Conservation (phyloP, 2,888 invertebrate genomes). For the Altica lythri region DNA sequence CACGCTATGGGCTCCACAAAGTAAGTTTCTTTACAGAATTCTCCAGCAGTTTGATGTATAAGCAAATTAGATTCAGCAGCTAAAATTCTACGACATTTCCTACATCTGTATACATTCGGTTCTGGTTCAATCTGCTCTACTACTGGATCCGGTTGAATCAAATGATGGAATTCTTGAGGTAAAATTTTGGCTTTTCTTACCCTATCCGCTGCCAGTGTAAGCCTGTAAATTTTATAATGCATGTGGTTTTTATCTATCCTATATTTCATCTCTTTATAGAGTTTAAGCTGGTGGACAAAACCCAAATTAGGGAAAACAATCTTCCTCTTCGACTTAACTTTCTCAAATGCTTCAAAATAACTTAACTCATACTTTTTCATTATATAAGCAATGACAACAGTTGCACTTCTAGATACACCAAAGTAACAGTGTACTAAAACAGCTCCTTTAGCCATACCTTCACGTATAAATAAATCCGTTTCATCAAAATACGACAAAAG, state of each 20-base stretch:
- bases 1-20: constrained; percentile 90
- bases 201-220: constrained; percentile 80
- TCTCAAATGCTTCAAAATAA: constrained; percentile 72
- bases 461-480: constrained; percentile 77
- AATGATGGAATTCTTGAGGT: constrained; percentile 75
- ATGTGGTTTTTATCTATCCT: constrained; percentile 70
- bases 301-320: constrained; percentile 81
- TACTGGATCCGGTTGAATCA: constrained; percentile 81
- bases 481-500: constrained; percentile 74
- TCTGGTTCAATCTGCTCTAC: constrained; percentile 72
- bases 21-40: constrained; percentile 72
- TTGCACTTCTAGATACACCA: constrained; percentile 88
- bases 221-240: constrained; percentile 73
- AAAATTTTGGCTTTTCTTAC: constrained; percentile 82
- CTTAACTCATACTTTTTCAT: constrained; percentile 83
- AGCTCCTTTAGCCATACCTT: constrained; percentile 63
- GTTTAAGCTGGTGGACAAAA: constrained; percentile 76
- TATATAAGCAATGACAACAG: constrained; percentile 82
- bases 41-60: constrained; percentile 65
- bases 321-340: constrained; percentile 71
- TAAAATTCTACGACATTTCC: constrained; percentile 78
- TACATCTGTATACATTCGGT: constrained; percentile 83
- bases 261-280: constrained; percentile 80
- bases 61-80: constrained; percentile 81
- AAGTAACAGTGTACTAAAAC: constrained; percentile 91